Percentiles rank a stretch among this genome's conserved stretches.
These are phyloP conservation scores for Patella vulgata DNA, from an alignment of 1,140 invertebrate genomes.

Conservation along the genomic window DNA sequence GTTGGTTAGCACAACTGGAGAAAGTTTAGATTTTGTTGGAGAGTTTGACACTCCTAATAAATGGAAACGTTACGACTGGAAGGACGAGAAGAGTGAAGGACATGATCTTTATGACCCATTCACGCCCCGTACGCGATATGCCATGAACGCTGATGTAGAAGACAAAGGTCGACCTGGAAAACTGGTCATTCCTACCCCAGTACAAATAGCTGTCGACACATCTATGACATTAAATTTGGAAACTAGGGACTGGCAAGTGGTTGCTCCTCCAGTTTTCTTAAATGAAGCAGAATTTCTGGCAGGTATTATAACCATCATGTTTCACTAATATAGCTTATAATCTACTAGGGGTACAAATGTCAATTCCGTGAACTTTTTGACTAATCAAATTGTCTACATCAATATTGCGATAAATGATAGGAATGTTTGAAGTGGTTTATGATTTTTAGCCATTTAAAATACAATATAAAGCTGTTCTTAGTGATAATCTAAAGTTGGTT, in stretches of 20 bases:
- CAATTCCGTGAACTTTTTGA: too few relatives aligned
- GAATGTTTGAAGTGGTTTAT: too few relatives aligned
- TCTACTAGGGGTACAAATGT: too few relatives aligned
- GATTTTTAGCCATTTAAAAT: too few relatives aligned
- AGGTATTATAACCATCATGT: too few relatives aligned
- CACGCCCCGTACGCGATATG: constrained; percentile 23
- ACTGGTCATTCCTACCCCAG: constrained; percentile 39
- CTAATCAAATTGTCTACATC: too few relatives aligned
- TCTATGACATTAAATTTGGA: constrained; percentile 9
- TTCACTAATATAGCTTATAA: too few relatives aligned
- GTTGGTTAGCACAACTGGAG: constrained; percentile 28
- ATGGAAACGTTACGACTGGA: constrained; percentile 40
- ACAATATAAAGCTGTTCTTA: too few relatives aligned
- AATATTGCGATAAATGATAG: too few relatives aligned
- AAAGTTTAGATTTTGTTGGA: constrained; percentile 38
- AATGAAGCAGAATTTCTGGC: constrained; percentile 29
- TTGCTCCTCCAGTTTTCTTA: constrained; percentile 12
- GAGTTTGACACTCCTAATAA: constrained; percentile 36
- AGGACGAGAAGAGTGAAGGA: constrained; percentile 23
- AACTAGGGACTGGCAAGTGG: constrained; percentile 31
- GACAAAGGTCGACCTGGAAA: constrained; percentile 25
- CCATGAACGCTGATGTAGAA: constrained; percentile 23
- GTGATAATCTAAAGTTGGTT: too few relatives aligned
- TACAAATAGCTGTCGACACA: constrained; percentile 16
- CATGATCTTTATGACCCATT: constrained; percentile 43